Base-by-base conservation (phyloP, 2,797 vertebrate genomes). In the Notolabrus celidotus region DNA sequence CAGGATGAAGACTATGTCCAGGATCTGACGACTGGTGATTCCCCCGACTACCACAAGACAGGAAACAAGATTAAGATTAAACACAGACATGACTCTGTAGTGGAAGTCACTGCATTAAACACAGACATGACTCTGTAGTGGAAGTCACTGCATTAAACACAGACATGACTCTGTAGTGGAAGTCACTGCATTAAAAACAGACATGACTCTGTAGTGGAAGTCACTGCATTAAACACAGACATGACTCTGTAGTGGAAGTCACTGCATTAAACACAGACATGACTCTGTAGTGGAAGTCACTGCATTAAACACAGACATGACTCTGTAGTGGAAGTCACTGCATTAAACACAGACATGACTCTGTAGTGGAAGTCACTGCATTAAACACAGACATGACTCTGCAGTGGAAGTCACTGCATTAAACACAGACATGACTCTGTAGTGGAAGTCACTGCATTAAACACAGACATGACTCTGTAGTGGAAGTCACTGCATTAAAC, bases 1-100 rank as follows among this genome's bases (percentile, higher is more conserved):
- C 6, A 99, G 76, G 84, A 98, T 96, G 81, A 99, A 95, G 75
- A 99, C 93, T 0, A 99, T 97, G 83, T 99, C 97, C 90, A 99
- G 89, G 56, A 98, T 89, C 89, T 97, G 95, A 1, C 95, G 95
- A 67, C 95, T 97, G 68, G 91, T 96, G 84, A 97, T 97, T 3
- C 85, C 88, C 0, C 83, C 93, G 17, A 90, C 97, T 98, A 52
- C 42, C 52, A 71, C 66, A 47, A 25, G 38, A 70, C 54, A 17
- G 4, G 29, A 31, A 31, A 31, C 29, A 9, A 17, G 17, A 17
- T 41, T 5, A 41, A 17, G 16, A 45, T n/a, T 8, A 7, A 7
- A 8, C 42, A 43, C 17, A n/a, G 9, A 19, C 7, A 43, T 2
- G 39, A 43, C n/a, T n/a, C n/a, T n/a, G 7, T 17, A 19, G 17